Conservation (phyloP, 2,888 invertebrate genomes). For the Platynereis dumerilii region DNA sequence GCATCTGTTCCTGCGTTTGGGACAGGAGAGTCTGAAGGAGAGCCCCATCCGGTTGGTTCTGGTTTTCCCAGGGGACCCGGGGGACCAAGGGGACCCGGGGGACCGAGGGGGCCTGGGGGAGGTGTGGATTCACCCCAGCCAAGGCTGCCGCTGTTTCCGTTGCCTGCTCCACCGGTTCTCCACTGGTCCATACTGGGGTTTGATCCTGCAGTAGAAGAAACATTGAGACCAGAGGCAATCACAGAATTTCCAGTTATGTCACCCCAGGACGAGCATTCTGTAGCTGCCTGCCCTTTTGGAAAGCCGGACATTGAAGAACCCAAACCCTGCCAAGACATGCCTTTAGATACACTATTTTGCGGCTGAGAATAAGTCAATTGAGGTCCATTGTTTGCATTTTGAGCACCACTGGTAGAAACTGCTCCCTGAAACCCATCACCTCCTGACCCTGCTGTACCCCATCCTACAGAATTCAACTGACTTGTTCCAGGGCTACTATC, state of each 20-base stretch:
- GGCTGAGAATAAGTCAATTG: constrained; percentile 1
- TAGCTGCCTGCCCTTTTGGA: constrained; percentile 23
- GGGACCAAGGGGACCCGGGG: too few species aligned
- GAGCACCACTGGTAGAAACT: constrained; percentile 26
- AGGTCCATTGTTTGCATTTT: constrained; percentile 26
- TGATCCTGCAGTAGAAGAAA: constrained; percentile 20
- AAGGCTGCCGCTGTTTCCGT: constrained; percentile 5
- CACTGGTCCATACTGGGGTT: constrained; percentile 25
- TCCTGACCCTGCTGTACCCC: constrained; percentile 11
- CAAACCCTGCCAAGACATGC: constrained; percentile 28
- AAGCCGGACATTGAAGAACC: constrained; percentile 21
- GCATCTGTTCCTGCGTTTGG: constrained; percentile 37
- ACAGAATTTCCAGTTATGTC: constrained; percentile 23
- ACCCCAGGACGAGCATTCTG: constrained; percentile 26
- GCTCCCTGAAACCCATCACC: not conserved
- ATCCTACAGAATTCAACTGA: constrained; percentile 21
- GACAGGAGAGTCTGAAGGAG: constrained; percentile 31
- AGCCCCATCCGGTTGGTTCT: constrained; percentile 34
- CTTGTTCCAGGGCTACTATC: constrained; percentile 17
- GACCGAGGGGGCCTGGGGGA: too few species aligned
- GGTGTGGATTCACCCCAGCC: constrained; percentile 31
- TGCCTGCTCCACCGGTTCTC: constrained; percentile 10
- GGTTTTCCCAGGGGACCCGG: constrained; percentile 14
- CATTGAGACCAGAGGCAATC: constrained; percentile 27
- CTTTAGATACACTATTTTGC: constrained; percentile 14